A percentile compares a stretch with the other conserved stretches of the same genome.
phyloP scores from a whole-genome alignment of 1,140 invertebrate species.

The Drosophila arizonae region DNA sequence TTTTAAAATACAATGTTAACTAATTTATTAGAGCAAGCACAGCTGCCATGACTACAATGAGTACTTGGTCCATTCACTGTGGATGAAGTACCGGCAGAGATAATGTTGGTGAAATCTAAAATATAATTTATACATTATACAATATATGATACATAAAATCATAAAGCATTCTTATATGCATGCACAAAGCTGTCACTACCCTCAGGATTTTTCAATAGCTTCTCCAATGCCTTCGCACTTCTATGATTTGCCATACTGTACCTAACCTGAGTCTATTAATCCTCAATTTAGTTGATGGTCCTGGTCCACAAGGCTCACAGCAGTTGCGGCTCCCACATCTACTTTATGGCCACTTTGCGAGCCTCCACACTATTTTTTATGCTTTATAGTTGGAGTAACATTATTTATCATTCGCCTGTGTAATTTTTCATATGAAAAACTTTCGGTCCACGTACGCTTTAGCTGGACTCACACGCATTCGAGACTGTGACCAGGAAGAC shows the following conservation, averaged over 20 bases:
- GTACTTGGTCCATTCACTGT: neutral
- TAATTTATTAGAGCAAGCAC: slow-evolving; percentile 30
- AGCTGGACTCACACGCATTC: slow-evolving; percentile 38
- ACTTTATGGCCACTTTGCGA: slow-evolving; percentile 8
- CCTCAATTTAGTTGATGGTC: slow-evolving; percentile 13
- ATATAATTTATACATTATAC: no score
- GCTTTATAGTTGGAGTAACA: slow-evolving; percentile 40
- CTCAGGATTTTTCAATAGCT: neutral
- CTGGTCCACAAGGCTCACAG: slow-evolving; percentile 14
- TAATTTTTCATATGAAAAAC: slow-evolving; percentile 71
- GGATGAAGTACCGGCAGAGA: no score
- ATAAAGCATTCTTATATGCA: no score
- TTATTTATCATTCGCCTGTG: slow-evolving; percentile 74
- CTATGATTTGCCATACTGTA: neutral
- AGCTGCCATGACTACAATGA: slow-evolving; percentile 32
- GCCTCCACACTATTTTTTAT: slow-evolving; percentile 36
- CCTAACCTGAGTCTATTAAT: slow-evolving; percentile 17
- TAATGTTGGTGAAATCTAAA: no score
- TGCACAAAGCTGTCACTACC: no score
- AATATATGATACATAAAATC: no score
- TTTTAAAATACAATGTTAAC: slow-evolving; percentile 44
- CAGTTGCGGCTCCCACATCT: slow-evolving; percentile 37
- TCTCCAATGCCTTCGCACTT: neutral
- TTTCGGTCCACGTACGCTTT: slow-evolving; percentile 35
- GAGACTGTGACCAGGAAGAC: neutral